These are phyloP conservation scores for Trissoscelio sp. DNA, from an alignment of 2,888 invertebrate species.

Conservation along the genomic window DNA sequence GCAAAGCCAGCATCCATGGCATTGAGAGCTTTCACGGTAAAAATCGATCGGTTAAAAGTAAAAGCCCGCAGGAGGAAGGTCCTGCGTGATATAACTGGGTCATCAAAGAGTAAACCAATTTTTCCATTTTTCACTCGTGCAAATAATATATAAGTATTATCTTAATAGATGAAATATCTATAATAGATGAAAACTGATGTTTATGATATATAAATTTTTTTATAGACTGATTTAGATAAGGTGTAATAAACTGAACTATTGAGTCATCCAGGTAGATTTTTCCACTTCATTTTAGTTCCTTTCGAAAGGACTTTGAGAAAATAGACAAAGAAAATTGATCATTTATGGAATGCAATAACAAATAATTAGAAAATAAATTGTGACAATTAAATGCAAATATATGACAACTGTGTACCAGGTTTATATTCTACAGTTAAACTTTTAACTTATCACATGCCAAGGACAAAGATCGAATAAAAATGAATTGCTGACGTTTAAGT, in stretches of 20 bases:
- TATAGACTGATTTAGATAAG: too few species aligned
- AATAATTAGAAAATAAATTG: constrained; percentile 33
- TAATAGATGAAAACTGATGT: too few species aligned
- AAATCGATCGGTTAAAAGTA: constrained; percentile 62
- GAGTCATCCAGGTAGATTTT: neutral
- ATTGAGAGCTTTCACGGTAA: constrained; percentile 21
- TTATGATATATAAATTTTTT: too few species aligned
- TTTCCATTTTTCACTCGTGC: constrained; percentile 15
- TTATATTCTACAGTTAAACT: constrained; percentile 55
- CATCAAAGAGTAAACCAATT: constrained; percentile 17
- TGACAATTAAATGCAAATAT: constrained; percentile 30
- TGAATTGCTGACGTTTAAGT: constrained; percentile 47
- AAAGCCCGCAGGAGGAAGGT: constrained; percentile 60
- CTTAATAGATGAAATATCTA: too few species aligned
- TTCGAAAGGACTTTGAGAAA: too few species aligned
- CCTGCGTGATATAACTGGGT: constrained; percentile 57
- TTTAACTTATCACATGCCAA: constrained; percentile 48
- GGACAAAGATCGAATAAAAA: constrained; percentile 59
- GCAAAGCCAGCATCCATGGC: constrained; percentile 21
- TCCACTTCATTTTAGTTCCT: neutral
- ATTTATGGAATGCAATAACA: constrained; percentile 24
- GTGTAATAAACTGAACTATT: too few species aligned
- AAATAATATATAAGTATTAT: too few species aligned
- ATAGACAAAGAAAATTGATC: neutral
- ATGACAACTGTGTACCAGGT: constrained; percentile 15